These are phyloP conservation scores for Machimus atricapillus DNA, from an alignment of 2,888 invertebrate genomes.

Conservation along the genomic window DNA sequence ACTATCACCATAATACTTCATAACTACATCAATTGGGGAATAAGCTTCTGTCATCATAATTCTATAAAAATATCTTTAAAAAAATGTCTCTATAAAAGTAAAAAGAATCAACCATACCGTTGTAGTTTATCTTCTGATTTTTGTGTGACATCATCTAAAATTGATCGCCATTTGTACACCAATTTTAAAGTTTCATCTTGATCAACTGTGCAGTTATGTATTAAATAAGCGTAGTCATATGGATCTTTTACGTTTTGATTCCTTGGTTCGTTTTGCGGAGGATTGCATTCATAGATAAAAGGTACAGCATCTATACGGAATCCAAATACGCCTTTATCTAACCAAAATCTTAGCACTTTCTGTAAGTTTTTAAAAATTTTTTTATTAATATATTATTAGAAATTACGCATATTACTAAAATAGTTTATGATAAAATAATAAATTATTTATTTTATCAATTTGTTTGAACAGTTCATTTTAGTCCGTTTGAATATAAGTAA, in stretches of 20 bases:
- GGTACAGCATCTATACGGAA: conserved; percentile 75
- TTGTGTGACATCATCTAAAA: conserved; percentile 62
- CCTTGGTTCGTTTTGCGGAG: conserved; percentile 64
- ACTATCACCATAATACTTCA: conserved; percentile 66
- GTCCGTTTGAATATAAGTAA: no score
- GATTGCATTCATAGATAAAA: conserved; percentile 53
- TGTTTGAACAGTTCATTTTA: no score
- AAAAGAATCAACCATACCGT: not conserved
- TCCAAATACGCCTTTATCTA: conserved; percentile 80
- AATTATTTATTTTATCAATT: no score
- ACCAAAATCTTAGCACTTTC: conserved; percentile 74
- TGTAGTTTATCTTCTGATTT: not conserved
- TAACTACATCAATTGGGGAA: conserved; percentile 63
- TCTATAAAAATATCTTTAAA: conserved; percentile 50
- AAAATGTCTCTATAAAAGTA: not conserved
- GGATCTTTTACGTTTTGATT: conserved; percentile 63
- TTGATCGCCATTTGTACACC: conserved; percentile 66
- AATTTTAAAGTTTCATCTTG: conserved; percentile 67
- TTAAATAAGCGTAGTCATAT: conserved; percentile 65
- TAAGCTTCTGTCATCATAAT: conserved; percentile 72
- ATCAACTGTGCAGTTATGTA: conserved; percentile 69
- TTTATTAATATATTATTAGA: not conserved
- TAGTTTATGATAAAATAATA: no score
- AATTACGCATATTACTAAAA: no score
- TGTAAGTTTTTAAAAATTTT: conserved; percentile 53